A percentile compares a stretch with the other conserved stretches of the same genome.
Evolutionary conservation across 37 sponge, comb jelly and placozoan species (phyloP).

Genomic region (Dysidea cf. avara): DNA sequence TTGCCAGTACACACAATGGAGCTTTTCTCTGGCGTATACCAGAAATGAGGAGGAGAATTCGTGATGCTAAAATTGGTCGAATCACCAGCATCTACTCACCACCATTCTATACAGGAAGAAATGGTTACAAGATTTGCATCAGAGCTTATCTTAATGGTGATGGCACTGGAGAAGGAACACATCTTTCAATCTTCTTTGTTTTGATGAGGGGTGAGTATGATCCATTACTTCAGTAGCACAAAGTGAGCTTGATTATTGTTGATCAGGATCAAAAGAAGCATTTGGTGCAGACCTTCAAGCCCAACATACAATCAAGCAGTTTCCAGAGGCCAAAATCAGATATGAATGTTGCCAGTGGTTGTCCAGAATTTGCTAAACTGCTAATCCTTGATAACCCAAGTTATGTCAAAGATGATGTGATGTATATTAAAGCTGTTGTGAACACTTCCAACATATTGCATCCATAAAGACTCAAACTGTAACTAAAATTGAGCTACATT

Average conservation of each 20-base stretch:
- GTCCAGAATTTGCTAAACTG: constrained; percentile 63
- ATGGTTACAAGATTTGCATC: constrained; percentile 71
- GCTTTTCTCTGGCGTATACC: constrained; percentile 31
- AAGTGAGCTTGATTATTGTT: no score
- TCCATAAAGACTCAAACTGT: no score
- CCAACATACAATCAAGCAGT: constrained; percentile 20
- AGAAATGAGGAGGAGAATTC: constrained; percentile 1
- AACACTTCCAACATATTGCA: constrained; percentile 59
- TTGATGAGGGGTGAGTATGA: constrained; percentile 74
- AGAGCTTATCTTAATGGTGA: constrained; percentile 85
- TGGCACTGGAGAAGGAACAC: constrained; percentile 67
- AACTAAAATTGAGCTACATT: no score
- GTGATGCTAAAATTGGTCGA: constrained; percentile 10
- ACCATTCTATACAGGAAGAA: constrained; percentile 14
- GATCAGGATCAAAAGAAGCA: constrained; percentile 19
- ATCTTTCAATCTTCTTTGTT: constrained; percentile 82
- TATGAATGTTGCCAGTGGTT: constrained; percentile 73
- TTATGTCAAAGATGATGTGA: constrained; percentile 65
- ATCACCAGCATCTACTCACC: constrained; percentile 12
- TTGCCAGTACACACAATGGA: constrained; percentile 42
- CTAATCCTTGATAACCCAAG: constrained; percentile 41
- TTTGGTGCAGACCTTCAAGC: constrained; percentile 5
- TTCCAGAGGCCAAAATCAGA: constrained; percentile 53
- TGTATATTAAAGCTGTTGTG: constrained; percentile 66
- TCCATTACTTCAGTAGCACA: constrained; percentile 20